Percentiles rank a stretch among this genome's conserved stretches.
Evolutionary conservation across 2,888 invertebrate genomes (phyloP).

Genomic region (Diploptera punctata): DNA sequence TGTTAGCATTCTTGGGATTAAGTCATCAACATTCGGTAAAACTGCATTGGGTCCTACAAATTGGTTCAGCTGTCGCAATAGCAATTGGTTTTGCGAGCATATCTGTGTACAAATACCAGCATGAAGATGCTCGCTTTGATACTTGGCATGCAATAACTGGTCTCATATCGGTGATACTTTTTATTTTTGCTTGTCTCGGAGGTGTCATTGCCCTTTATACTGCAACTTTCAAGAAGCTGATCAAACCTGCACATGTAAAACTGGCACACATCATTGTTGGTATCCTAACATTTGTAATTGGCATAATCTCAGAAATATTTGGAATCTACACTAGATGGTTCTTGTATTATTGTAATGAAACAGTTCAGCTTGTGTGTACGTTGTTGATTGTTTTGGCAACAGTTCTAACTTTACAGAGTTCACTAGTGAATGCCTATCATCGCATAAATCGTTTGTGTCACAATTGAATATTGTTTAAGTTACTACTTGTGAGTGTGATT

Average conservation of each 20-base stretch:
- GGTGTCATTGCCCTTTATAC: conserved; percentile 35
- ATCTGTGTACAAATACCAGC: conserved; percentile 32
- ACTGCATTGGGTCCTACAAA: conserved; percentile 34
- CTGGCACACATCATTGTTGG: conserved; percentile 33
- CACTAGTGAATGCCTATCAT: conserved; percentile 27
- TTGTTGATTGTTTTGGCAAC: conserved; percentile 28
- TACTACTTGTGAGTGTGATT: too few relatives aligned
- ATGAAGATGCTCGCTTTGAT: conserved; percentile 25
- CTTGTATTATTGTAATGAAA: not conserved
- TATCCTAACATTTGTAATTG: conserved; percentile 31
- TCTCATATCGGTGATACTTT: conserved; percentile 28
- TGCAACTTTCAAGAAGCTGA: conserved; percentile 2
- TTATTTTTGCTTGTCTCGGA: conserved; percentile 28
- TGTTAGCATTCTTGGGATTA: conserved; percentile 6
- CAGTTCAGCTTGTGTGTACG: conserved; percentile 30
- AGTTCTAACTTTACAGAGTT: conserved; percentile 29
- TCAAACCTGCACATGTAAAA: conserved; percentile 34
- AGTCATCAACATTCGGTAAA: conserved; percentile 22
- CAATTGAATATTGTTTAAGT: too few relatives aligned
- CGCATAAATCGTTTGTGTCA: conserved; percentile 22
- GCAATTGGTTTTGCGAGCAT: conserved; percentile 32
- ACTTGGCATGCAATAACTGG: conserved; percentile 33
- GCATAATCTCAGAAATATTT: conserved; percentile 12
- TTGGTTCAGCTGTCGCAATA: conserved; percentile 32
- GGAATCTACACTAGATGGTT: conserved; percentile 25